Evolutionary conservation across 1,140 invertebrate genomes (phyloP).

Genomic region (Lepidotrigona ventralis): DNA sequence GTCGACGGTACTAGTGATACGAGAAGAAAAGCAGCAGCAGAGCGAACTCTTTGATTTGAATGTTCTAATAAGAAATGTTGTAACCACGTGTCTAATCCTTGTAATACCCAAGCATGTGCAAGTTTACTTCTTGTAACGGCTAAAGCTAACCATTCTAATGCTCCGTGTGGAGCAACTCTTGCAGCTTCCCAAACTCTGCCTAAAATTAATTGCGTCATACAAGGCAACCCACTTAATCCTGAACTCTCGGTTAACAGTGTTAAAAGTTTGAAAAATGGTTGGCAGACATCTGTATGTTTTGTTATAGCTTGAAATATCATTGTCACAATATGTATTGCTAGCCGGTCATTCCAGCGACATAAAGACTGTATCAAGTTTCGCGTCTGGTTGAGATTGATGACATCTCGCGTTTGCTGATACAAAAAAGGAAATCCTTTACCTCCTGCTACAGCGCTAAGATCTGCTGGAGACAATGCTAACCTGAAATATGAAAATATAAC

Average conservation of each 20-base stretch:
- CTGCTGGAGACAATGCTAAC: slow-evolving; percentile 88
- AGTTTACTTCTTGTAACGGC: slow-evolving; percentile 91
- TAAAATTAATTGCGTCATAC: slow-evolving; percentile 93
- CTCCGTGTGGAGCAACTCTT: slow-evolving; percentile 93
- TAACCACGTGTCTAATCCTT: slow-evolving; percentile 92
- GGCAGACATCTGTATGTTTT: slow-evolving; percentile 92
- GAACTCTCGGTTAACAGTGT: slow-evolving; percentile 89
- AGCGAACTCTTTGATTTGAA: slow-evolving; percentile 91
- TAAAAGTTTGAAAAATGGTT: slow-evolving; percentile 95
- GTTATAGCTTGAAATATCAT: slow-evolving; percentile 95
- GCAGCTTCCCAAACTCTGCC: slow-evolving; percentile 94
- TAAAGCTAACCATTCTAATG: slow-evolving; percentile 94
- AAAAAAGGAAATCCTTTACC: slow-evolving; percentile 96
- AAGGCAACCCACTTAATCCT: slow-evolving; percentile 86
- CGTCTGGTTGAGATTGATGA: slow-evolving; percentile 94
- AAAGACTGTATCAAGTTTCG: slow-evolving; percentile 95
- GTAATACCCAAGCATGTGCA: slow-evolving; percentile 93
- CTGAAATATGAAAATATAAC: slow-evolving; percentile 70
- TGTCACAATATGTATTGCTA: slow-evolving; percentile 91
- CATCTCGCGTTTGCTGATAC: slow-evolving; percentile 96
- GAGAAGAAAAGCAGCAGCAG: slow-evolving; percentile 91
- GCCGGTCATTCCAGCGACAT: slow-evolving; percentile 92
- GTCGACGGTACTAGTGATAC: slow-evolving; percentile 93
- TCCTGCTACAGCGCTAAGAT: slow-evolving; percentile 91
- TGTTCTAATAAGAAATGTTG: slow-evolving; percentile 94